Base-by-base conservation (phyloP, 2,113 vertebrate genomes). In the Chlorodrepanis virens region DNA sequence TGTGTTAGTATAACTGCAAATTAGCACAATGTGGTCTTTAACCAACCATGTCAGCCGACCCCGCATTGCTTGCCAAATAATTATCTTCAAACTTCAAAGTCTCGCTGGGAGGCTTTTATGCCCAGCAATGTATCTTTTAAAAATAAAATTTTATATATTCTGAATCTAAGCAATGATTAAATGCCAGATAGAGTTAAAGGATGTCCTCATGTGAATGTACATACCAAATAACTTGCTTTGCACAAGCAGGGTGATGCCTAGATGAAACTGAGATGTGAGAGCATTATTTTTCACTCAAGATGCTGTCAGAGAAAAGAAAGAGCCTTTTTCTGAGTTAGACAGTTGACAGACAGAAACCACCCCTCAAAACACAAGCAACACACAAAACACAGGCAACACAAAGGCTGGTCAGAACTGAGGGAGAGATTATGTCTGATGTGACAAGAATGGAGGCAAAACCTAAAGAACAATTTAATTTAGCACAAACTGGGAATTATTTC, bases 21-120 rank as follows among this genome's bases (percentile, higher is more conserved):
- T 96, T 92, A 93, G 85, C 88, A 90, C 92, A 96, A 83, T 80
- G 91, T 90, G 92, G 90, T 97, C 93, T 88, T 95, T 95, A 96
- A 93, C 78, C 75, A 95, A 37, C 75, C 68, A 63, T 92, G 82
- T 94, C 79, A 94, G 93, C 85, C 95, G 82, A 94, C 83, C 87
- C 60, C 90, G 83, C 20, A 8, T 77, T 94, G 88, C 90, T 92
- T 95, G 95, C 90, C 63, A 83, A 96, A 96, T 86, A 97, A 96
- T 92, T 95, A 90, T 95, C 84, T 87, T 92, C 53, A 90, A 76
- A 92, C 87, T 96, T 94, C 93, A 88, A 95, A 95, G 94, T 86
- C 85, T 81, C 79, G 42, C 82, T 78, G 87, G 83, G 47, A 93
- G 44, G 71, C 68, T 96, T 96, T 96, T 92, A 81, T 81, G 68